phyloP scores from a whole-genome alignment of 2,113 vertebrate species.

The Ceuthmochares aereus region DNA sequence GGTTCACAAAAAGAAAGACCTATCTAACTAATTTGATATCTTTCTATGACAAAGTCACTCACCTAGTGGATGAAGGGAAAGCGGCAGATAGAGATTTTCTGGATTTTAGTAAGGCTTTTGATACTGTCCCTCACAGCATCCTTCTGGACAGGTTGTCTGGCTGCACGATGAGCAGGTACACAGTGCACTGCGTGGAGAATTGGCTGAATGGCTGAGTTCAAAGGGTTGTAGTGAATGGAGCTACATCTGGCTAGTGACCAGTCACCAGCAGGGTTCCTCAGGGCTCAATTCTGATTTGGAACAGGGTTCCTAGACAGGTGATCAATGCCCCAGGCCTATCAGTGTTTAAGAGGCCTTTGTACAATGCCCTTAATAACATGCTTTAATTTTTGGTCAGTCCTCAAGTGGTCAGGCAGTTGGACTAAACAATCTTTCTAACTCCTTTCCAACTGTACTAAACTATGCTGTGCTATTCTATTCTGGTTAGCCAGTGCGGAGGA shows the following conservation, averaged over 20 bases:
- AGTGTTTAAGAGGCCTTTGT: background rate
- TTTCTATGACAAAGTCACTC: background rate
- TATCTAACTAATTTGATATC: background rate
- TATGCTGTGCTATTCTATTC: background rate
- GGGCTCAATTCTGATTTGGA: background rate
- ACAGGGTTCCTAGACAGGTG: background rate
- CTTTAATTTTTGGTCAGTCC: background rate
- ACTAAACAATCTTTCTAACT: background rate
- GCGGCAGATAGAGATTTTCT: background rate
- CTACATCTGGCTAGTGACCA: background rate
- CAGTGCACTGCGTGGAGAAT: background rate
- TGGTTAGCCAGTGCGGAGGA: no score
- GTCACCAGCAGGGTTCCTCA: background rate
- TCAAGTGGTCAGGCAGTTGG: background rate
- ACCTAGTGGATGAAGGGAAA: background rate
- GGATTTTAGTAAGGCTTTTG: background rate
- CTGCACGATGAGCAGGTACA: background rate
- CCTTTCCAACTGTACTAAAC: background rate
- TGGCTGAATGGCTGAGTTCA: background rate
- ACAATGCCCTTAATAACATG: background rate
- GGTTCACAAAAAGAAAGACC: background rate
- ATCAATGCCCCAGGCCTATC: background rate
- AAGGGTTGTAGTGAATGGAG: background rate
- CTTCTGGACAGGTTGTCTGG: background rate
- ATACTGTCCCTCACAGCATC: background rate